Evolutionary conservation across 2,888 invertebrate genomes (phyloP), one percentile per base, ranked within the genome.

Genomic region (Parnassius smintheus): DNA sequence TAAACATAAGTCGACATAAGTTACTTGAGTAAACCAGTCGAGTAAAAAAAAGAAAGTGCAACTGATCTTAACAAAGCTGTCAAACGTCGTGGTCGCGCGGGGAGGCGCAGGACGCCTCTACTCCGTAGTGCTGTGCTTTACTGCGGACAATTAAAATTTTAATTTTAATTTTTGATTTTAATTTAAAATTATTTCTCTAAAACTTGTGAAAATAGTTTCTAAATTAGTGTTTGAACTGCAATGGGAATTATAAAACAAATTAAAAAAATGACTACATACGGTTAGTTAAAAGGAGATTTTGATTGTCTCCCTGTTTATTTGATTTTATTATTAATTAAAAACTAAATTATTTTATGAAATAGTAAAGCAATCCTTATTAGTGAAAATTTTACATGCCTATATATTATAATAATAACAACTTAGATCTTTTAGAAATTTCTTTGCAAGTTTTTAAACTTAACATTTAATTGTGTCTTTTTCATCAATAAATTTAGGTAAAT

Each of bases 161-260:
- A 53, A 7, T 54, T 41, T 42, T 49, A 18, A 18, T 1, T 18
- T 18, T n/a, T n/a, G n/a, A 7, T 54, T 41, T 42, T 49, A 18
- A 18, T 1, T 18, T 18, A 18, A 18, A 45, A 48, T 45, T 42
- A 52, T 55, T 59, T 12, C 22, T 54, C 11, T 12, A 35, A 13
- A 22, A 25, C 8, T 18, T 22, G 22, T 45, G 41, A 1, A 44
- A 45, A 41, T 13, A 41, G 50, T 52, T 50, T 2, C 12, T 50
- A 53, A 35, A 48, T 44, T 13, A 49, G 49, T 60, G 56, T 55
- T 18, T 25, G 18, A 55, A 52, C 13, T 62, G 59, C 55, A 48
- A 91, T 91, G 91, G 91, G 91, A 56, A 89, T 91, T 73, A 73
- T 91, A 61, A 90, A 91, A 77, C 91, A 91, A 71, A 85, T 91